phyloP scores from a whole-genome alignment of 2,113 vertebrate species.

The Myotis lucifugus region DNA sequence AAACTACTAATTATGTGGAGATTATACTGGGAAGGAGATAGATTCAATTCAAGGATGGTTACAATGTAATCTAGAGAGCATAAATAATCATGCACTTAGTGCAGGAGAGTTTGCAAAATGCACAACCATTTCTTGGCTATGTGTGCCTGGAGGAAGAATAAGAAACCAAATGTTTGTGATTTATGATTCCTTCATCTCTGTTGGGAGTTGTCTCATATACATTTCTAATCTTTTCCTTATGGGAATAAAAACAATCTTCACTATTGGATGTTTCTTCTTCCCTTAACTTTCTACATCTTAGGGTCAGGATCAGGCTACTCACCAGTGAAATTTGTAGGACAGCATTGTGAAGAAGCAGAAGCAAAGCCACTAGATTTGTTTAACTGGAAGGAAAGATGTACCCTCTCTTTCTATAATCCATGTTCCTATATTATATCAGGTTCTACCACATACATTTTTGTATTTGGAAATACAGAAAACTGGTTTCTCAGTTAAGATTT shows the following conservation, averaged over 20 bases:
- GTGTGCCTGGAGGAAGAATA: conserved; percentile 27
- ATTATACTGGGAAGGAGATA: background rate
- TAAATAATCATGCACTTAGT: conserved; percentile 61
- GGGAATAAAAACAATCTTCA: conserved; percentile 40
- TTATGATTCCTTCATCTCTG: conserved; percentile 31
- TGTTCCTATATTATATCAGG: background rate
- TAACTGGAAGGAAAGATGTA: background rate
- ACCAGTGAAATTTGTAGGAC: background rate
- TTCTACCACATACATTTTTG: background rate
- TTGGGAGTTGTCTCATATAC: background rate
- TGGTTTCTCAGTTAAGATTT: conserved; percentile 35
- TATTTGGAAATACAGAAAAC: background rate
- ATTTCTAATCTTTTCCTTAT: conserved; percentile 33
- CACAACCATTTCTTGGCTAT: background rate
- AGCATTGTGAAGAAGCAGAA: background rate
- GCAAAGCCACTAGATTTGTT: background rate
- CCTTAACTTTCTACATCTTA: conserved; percentile 1
- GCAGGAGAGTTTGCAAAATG: conserved; percentile 53
- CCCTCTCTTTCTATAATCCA: background rate
- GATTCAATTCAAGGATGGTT: conserved; percentile 60
- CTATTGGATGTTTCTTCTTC: background rate
- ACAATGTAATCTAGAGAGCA: conserved; percentile 18
- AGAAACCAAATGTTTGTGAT: conserved; percentile 50
- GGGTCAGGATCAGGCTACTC: background rate
- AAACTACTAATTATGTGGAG: conserved; percentile 57